These are phyloP conservation scores for Plutomurus gul DNA, from an alignment of 1,140 invertebrate genomes.

Conservation along the genomic window DNA sequence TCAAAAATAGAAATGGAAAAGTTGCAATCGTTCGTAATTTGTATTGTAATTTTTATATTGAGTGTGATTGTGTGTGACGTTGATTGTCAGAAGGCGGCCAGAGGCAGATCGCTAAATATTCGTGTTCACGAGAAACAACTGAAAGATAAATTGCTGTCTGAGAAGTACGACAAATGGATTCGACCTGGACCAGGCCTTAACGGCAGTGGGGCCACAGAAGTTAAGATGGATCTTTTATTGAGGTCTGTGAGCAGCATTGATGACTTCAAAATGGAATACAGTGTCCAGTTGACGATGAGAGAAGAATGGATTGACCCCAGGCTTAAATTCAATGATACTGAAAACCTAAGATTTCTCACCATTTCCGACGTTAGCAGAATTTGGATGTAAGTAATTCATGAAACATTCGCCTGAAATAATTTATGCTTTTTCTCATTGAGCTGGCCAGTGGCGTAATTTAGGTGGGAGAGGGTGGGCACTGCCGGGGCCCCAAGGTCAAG, in stretches of 20 bases:
- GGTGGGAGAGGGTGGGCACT: no score
- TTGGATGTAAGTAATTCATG: conserved; percentile 60
- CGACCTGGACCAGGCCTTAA: neutral
- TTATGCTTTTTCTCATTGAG: no score
- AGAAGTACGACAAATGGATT: neutral
- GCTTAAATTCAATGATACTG: neutral
- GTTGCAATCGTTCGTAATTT: no score
- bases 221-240: conserved; percentile 92
- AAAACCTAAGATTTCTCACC: conserved; percentile 57
- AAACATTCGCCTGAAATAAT: neutral
- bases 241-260: conserved; percentile 94
- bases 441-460: no score
- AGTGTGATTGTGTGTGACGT: no score
- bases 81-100: no score
- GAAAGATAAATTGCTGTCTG: neutral
- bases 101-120: neutral
- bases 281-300: neutral
- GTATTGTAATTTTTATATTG: no score
- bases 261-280: conserved; percentile 85
- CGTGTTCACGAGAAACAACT: neutral
- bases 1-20: no score
- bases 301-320: conserved; percentile 9
- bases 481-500: no score
- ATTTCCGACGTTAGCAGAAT: conserved; percentile 58
- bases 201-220: conserved; percentile 67